Base-by-base conservation (phyloP, 2,888 invertebrate species). In the Brachylomia viminalis region DNA sequence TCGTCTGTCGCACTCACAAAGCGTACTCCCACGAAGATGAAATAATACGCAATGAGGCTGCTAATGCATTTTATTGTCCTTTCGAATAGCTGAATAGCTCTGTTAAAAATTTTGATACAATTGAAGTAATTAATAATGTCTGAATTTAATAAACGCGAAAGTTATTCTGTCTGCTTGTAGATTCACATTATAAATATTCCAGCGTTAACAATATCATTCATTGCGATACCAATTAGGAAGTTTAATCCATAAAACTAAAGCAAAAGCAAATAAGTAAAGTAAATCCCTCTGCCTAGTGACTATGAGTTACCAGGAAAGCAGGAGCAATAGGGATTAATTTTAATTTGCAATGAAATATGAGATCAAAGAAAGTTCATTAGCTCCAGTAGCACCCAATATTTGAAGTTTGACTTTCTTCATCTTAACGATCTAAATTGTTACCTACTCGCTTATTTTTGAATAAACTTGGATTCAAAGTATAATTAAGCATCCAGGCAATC, bases 1-100 rank as follows among this genome's bases (percentile, higher is more conserved):
- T 69, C 69, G 47, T 72, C 64, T 49, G 58, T 68, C 42, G 74
- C 27, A 47, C 38, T 66, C 33, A n/a, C 70, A 64, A 82, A 77
- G 71, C 67, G 71, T 64, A 52, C 70, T 85, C 69, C 72, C 83
- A 80, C 74, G 45, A 45, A 38, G 65, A 65, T 79, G 59, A 58
- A 79, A 75, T 81, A 75, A 81, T 65, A 76, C 76, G 47, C 65
- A 69, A 65, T 58, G 27, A 77, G 38, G 15, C 45, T 20, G 42
- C 30, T 42, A 67, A 75, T 81, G 68, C 59, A 69, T 61, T 75
- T 59, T 70, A 76, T 42, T 81, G 11, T 67, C 27, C 17, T 64
- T 58, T 45, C 17, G 13, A 69, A 69, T 54, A 15, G 15, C 33
- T 62, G n/a, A 47, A 77, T 54, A 38, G 17, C 33, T 45, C 20